Evolutionary conservation across 2,113 vertebrate genomes (phyloP), one percentile per base, ranked within the genome.

Genomic region (Strix aluco): DNA sequence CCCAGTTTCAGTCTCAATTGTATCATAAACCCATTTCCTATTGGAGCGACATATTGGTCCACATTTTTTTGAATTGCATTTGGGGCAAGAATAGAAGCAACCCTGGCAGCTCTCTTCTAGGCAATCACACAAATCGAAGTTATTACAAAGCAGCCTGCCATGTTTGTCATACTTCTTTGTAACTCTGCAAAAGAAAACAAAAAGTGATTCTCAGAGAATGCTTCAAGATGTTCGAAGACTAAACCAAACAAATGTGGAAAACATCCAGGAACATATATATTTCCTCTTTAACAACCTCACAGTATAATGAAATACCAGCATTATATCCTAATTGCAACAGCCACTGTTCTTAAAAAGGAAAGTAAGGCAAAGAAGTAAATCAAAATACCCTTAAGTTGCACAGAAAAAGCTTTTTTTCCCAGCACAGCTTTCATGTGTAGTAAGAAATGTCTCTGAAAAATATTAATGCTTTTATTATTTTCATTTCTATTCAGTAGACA

Each of bases 51-150:
- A 98, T 86, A 97, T 94, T 1, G 97, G 94, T 32, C 98, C 98
- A 25, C 98, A 98, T 81, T 98, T 98, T 47, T 85, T 98, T 62
- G 98, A 99, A 87, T 96, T 98, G 75, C 98, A 98, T 81, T 98
- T 98, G 70, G 98, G 97, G 22, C 98, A 98, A 23, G 98, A 97
- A 85, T 98, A 98, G 97, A 98, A 99, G 87, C 98, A 99, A 71
- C 98, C 98, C 59, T 97, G 80, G 75, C 98, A 98, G 75, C 96
- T 97, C 42, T 94, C 73, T 54, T 98, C 98, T 34, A 99, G 88
- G 70, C 98, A 99, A 47, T 98, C 98, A 73, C 98, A 99, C 67
- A 99, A 95, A 74, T 99, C 98, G 0, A 61, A 22, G 1, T 84
- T 92, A 4, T 97, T 98, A 44, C 91, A 98, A 58, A 98, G 72